A percentile compares a stretch with the other conserved stretches of the same genome.
Conservation (phyloP, 2,888 invertebrate genomes). For the Perizoma flavofasciatum region DNA sequence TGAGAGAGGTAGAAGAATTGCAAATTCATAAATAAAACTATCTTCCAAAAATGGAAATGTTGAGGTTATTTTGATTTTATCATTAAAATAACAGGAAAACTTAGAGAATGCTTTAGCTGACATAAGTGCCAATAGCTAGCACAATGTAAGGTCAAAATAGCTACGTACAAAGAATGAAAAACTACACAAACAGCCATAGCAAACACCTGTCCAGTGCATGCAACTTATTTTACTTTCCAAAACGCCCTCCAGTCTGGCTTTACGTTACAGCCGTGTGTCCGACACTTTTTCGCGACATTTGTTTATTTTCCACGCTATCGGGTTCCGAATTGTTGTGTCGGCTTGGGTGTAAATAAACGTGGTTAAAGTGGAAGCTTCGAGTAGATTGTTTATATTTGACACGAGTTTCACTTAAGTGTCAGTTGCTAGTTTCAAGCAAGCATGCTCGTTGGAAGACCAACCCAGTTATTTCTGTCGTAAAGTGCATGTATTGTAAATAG, state of each 20-base stretch:
- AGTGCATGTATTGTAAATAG: no score
- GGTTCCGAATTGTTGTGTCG: conserved; percentile 51
- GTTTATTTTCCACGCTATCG: conserved; percentile 50
- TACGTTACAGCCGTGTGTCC: conserved; percentile 39
- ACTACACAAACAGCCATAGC: conserved; percentile 16
- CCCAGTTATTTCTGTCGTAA: no score
- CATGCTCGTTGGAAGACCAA: not conserved
- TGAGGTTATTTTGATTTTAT: no score
- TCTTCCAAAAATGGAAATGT: no score
- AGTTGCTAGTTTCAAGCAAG: conserved; percentile 1
- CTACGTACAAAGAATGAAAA: not conserved
- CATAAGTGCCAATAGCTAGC: not conserved
- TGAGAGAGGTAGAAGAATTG: no score
- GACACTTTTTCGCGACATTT: conserved; percentile 53
- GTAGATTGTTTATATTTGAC: conserved; percentile 23
- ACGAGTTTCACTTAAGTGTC: conserved; percentile 1
- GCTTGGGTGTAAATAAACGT: conserved; percentile 51
- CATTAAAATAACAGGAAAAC: no score
- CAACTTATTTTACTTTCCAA: conserved; percentile 27
- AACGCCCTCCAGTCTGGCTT: conserved; percentile 25
- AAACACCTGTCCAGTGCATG: conserved; percentile 25
- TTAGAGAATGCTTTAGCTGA: no score
- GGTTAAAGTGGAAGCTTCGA: conserved; percentile 30
- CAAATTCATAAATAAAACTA: no score
- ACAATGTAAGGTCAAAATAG: not conserved